A percentile compares a stretch with the other conserved stretches of the same genome.
phyloP scores from a whole-genome alignment of 2,888 invertebrate species.

The Sericinus montela region DNA sequence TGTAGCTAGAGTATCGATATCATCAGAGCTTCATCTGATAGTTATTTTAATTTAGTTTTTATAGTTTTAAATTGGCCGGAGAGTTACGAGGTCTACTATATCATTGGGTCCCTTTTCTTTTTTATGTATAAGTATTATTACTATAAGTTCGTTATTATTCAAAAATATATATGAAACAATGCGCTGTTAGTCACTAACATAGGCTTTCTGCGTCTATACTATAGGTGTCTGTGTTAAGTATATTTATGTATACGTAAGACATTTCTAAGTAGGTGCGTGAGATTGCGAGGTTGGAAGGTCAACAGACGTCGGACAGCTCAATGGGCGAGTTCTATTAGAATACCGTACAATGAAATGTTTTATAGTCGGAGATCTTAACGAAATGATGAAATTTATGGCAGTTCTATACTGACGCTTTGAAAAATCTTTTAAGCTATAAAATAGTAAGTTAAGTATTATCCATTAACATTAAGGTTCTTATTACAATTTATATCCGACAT shows the following conservation, averaged over 20 bases:
- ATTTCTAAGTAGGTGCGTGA: conserved; percentile 42
- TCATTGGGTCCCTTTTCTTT: no score
- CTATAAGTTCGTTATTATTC: no score
- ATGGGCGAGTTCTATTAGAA: not conserved
- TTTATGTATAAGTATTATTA: no score
- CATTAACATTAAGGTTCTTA: no score
- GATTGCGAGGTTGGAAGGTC: conserved; percentile 58
- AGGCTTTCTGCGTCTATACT: no score
- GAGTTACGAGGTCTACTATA: no score
- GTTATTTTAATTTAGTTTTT: conserved; percentile 78
- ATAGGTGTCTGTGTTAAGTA: conserved; percentile 23
- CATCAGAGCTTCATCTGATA: conserved; percentile 55
- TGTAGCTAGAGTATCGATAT: conserved; percentile 66
- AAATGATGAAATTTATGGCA: not conserved
- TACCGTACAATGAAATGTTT: conserved; percentile 8
- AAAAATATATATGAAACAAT: no score
- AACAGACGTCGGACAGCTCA: conserved; percentile 49
- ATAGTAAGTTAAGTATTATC: no score
- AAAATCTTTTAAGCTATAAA: no score
- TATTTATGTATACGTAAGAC: conserved; percentile 60
- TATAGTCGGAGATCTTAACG: conserved; percentile 11
- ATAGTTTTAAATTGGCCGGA: conserved; percentile 64
- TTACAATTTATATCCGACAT: no score
- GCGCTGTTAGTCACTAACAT: no score
- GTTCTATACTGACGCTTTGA: no score